Evolutionary conservation across 2,113 vertebrate species (phyloP).

Genomic region (Amphiprion ocellaris): DNA sequence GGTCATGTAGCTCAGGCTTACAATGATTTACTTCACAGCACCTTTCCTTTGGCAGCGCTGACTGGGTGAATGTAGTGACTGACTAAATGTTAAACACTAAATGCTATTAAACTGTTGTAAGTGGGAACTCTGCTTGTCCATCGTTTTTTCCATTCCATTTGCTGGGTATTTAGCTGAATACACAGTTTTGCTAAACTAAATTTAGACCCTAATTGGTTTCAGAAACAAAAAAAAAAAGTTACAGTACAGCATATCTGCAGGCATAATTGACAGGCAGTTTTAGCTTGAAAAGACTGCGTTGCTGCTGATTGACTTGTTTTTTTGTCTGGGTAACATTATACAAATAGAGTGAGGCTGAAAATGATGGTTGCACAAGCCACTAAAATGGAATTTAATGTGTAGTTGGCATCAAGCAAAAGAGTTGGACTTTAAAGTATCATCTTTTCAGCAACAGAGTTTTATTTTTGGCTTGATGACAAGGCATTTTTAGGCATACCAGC

Average conservation of each 20-base stretch:
- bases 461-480: no score
- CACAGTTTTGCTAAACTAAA: constrained; percentile 59
- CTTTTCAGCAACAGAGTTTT: no score
- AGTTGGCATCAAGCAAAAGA: no score
- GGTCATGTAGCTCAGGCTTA: constrained; percentile 60
- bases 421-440: no score
- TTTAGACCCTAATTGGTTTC: constrained; percentile 56
- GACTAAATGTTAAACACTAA: constrained; percentile 67
- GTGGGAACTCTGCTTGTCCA: constrained; percentile 59
- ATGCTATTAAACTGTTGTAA: constrained; percentile 67
- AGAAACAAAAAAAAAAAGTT: constrained; percentile 15
- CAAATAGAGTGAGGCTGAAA: no score
- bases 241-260: constrained; percentile 33
- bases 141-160: constrained; percentile 65
- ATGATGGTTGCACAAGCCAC: no score
- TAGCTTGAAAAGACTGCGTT: not conserved
- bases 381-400: no score
- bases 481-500: no score
- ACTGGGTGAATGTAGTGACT: constrained; percentile 60
- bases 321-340: not conserved
- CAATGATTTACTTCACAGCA: constrained; percentile 62
- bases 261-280: constrained; percentile 34
- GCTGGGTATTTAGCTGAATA: constrained; percentile 65
- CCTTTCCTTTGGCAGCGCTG: constrained; percentile 62
- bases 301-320: constrained; percentile 11